Base-by-base conservation (phyloP, 2,888 invertebrate genomes). In the Torymus auratus region DNA sequence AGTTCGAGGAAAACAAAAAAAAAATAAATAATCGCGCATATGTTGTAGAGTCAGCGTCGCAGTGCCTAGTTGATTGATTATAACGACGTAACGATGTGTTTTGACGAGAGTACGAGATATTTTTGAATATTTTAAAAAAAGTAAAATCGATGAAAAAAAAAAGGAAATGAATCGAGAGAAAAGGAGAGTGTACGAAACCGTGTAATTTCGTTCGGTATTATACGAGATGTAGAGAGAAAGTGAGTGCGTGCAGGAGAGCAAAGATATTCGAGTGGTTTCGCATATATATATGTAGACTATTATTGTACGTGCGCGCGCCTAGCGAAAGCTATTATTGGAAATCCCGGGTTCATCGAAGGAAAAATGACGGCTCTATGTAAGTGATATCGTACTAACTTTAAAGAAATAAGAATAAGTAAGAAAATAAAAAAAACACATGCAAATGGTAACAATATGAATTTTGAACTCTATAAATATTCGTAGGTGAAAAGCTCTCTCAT, bases 281-380 rank as follows among this genome's bases (percentile, higher is more conserved):
- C 71, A 60, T 50, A 53, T 2, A 10, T 28, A 11, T 17, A 20
- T 55, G 41, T 41, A 41, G 41, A 41, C 41, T 41, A 41, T 41
- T 41, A 41, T 41, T 41, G 41, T 41, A 41, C 41, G 41, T 41
- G 41, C 41, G 41, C 20, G 69, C 73, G 77, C 58, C 52, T 69
- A 56, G 65, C 74, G 41, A 73, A 78, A 15, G 41, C 41, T 41
- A 41, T 60, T 64, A 62, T 56, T 62, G 61, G 50, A 64, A 41
- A 60, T 69, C 23, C 62, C 41, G 41, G 28, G 68, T 69, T 69
- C 14, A 64, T 67, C 17, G 62, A 61, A 56, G 55, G 68, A 80
- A 80, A 77, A 75, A 72, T 75, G 81, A 56, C 60, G 78, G 81
- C 82, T 82, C 78, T 78, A 82, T 82, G 82, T 82, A 82, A 82